Evolutionary conservation across 2,797 vertebrate genomes (phyloP).

Genomic region (Halcyon smyrnensis): DNA sequence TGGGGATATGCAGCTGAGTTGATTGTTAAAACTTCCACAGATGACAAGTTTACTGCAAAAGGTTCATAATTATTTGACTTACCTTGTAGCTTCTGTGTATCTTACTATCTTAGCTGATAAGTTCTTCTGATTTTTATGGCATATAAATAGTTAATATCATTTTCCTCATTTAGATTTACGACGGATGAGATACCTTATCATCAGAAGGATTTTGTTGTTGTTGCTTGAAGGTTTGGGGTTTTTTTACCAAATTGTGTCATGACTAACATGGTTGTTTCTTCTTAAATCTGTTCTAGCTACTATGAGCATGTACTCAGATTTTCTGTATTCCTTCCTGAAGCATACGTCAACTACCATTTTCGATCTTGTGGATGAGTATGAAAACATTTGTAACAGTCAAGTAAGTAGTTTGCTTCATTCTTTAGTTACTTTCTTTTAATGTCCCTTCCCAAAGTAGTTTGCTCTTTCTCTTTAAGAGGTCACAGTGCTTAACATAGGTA

Average conservation of each 20-base stretch:
- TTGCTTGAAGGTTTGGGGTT: fast-evolving
- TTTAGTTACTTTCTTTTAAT: background rate
- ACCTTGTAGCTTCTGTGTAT: background rate
- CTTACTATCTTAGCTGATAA: background rate
- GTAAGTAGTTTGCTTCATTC: conserved; percentile 60
- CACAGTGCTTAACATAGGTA: background rate
- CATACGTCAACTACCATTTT: conserved; percentile 92
- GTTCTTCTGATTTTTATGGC: background rate
- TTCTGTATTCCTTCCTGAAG: conserved; percentile 88
- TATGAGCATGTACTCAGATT: conserved; percentile 92
- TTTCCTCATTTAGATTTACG: background rate
- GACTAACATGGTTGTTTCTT: background rate
- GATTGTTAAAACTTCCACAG: background rate
- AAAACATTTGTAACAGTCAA: conserved; percentile 88
- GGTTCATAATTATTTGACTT: background rate
- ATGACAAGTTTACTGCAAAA: background rate
- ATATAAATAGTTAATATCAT: background rate
- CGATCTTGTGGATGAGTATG: conserved; percentile 92
- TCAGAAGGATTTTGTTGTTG: background rate
- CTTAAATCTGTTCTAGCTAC: conserved; percentile 81
- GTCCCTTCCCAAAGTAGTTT: background rate
- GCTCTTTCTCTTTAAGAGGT: background rate
- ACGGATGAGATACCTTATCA: background rate
- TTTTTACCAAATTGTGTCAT: background rate
- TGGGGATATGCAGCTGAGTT: background rate